Base-by-base conservation (phyloP, 2,797 vertebrate species). In the Chaetophractus vellerosus region DNA sequence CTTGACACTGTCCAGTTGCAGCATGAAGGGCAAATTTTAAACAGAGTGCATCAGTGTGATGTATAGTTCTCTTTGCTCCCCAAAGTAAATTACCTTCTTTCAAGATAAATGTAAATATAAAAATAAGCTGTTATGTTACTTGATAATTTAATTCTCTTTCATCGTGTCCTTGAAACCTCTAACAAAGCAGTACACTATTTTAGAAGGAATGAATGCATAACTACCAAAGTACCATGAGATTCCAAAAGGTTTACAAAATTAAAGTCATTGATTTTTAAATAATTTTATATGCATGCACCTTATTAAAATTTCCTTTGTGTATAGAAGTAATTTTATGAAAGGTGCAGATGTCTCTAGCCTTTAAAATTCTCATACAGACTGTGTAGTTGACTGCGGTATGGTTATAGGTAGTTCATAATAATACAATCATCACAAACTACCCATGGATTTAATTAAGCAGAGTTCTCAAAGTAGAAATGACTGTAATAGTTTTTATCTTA, bases 91-190 rank as follows among this genome's bases (percentile, higher is more conserved):
- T 97, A 97, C 89, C 63, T 97, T 96, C 93, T 97, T 97, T 96
- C 81, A 94, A 97, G 96, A 98, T 97, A 98, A 98, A 98, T 98
- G 90, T 98, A 98, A 98, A 98, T 98, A 98, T 96, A 97, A 97
- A 86, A 97, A 94, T 81, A 97, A 98, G 86, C 71, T 95, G 41
- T 93, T 98, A 96, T 93, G 85, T 96, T 97, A 92, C 79, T 98
- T 88, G 50, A 97, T 97, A 98, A 98, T 98, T 98, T 98, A 98
- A 98, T 98, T 98, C 92, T 97, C 97, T 93, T 98, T 98, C 91
- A 90, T 16, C 5, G 6, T 98, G 97, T 93, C 98, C 96, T 98
- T 98, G 97, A 98, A 98, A 98, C 82, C 97, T 98, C 88, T 96
- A 45, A 97, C 82, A 97, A 96, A 97, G 79, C 79, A 81, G 6